phyloP scores from a whole-genome alignment of 2,888 invertebrate species.

The Plagodis pulveraria region DNA sequence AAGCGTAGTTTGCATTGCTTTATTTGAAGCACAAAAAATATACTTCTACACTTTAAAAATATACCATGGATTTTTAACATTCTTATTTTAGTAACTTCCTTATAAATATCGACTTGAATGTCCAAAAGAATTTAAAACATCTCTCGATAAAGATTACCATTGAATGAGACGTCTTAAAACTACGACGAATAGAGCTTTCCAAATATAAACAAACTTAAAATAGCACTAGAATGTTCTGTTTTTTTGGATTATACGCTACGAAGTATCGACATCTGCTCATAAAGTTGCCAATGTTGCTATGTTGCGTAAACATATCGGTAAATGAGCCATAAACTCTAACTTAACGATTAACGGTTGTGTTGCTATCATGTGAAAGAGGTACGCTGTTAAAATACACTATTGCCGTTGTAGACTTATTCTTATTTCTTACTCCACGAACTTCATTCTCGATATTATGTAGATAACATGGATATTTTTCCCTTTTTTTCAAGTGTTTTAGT shows the following conservation, averaged over 20 bases:
- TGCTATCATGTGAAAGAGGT: constrained; percentile 15
- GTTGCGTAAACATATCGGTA: constrained; percentile 57
- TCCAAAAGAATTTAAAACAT: constrained; percentile 29
- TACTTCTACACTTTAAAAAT: background rate
- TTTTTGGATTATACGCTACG: constrained; percentile 41
- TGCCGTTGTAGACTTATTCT: background rate
- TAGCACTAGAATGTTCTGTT: constrained; percentile 27
- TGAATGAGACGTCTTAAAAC: constrained; percentile 26
- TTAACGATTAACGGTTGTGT: constrained; percentile 24
- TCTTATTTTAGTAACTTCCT: constrained; percentile 12
- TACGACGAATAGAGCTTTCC: constrained; percentile 15
- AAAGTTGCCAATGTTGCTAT: constrained; percentile 56
- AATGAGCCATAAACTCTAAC: constrained; percentile 46
- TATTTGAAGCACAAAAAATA: no score
- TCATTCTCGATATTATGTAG: no score
- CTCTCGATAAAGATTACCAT: constrained; percentile 32
- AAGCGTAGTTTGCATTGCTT: no score
- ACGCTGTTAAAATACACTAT: constrained; percentile 18
- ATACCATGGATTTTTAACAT: background rate
- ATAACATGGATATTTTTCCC: no score
- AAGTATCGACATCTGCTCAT: constrained; percentile 59
- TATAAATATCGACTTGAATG: constrained; percentile 21
- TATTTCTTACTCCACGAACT: no score
- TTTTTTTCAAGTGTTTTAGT: no score
- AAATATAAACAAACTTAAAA: constrained; percentile 34